phyloP scores from a whole-genome alignment of 2,113 vertebrate genomes.

The Haliaeetus leucogaster region DNA sequence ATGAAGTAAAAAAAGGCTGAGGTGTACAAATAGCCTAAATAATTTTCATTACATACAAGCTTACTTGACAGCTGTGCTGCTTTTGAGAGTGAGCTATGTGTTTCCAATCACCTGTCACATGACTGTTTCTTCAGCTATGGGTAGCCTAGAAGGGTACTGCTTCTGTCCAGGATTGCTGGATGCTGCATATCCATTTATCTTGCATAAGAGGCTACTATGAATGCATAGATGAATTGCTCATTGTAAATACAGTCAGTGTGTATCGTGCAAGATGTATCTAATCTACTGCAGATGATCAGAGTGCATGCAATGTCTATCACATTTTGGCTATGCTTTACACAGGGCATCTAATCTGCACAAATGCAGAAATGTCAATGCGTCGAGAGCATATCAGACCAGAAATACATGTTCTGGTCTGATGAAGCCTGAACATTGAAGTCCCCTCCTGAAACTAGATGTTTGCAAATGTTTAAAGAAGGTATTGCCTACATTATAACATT shows the following conservation, averaged over 20 bases:
- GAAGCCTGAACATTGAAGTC: not conserved
- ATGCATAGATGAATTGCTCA: not conserved
- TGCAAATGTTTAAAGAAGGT: not conserved
- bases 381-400: not conserved
- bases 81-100: not conserved
- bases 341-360: not conserved
- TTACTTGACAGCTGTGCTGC: not conserved
- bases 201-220: not conserved
- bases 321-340: not conserved
- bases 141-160: not conserved
- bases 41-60: not conserved
- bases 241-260: not conserved
- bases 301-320: not conserved
- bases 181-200: not conserved
- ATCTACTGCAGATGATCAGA: not conserved
- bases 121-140: not conserved
- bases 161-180: not conserved
- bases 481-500: not conserved
- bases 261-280: not conserved
- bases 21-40: not conserved
- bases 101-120: not conserved
- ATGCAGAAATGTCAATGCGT: not conserved
- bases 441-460: not conserved
- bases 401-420: not conserved
- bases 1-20: not conserved